Base-by-base conservation (phyloP, 2,888 invertebrate genomes). In the Meandrusa payeni region DNA sequence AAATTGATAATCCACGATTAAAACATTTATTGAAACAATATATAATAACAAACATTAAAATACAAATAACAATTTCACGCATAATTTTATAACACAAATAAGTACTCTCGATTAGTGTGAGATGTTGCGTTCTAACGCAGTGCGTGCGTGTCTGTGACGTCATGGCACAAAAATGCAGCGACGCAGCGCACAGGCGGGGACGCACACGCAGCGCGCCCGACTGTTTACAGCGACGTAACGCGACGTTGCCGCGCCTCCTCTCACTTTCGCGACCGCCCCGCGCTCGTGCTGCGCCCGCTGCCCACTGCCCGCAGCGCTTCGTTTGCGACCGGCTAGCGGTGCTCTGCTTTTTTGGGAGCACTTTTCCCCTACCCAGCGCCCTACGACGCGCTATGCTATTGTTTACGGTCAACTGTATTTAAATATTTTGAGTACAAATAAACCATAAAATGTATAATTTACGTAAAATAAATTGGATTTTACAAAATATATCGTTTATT, bases 201-300 rank as follows among this genome's bases (percentile, higher is more conserved):
- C 58, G 53, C 66, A 81, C 80, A 80, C 81, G 83, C 86, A 85
- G 79, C 77, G 59, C 70, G 66, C 72, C 65, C 76, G 78, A 82
- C 81, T 86, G 83, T 85, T 86, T 86, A 83, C 80, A 76, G 78
- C 80, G 75, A 79, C 81, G 82, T 85, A 83, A 76, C 58, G 74
- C 77, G 72, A 57, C 62, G 88, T 82, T 86, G 86, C 87, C 87
- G 73, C 68, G 79, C 76, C 71, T 81, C 85, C 82, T 83, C 87
- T 87, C 87, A 86, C 87, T 86, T 86, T 86, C 87, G 80, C 83
- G 80, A 72, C 61, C 48, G 47, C 51, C 62, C 54, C 68, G 61
- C 47, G 22, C 40, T 57, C 59, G 64, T 81, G 80, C 54, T 67
- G 51, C 65, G 81, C 74, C 50, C 64, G n/a, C n/a, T n/a, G 69